Conservation (phyloP, 2,113 vertebrate genomes). For the Neogobius melanostomus region DNA sequence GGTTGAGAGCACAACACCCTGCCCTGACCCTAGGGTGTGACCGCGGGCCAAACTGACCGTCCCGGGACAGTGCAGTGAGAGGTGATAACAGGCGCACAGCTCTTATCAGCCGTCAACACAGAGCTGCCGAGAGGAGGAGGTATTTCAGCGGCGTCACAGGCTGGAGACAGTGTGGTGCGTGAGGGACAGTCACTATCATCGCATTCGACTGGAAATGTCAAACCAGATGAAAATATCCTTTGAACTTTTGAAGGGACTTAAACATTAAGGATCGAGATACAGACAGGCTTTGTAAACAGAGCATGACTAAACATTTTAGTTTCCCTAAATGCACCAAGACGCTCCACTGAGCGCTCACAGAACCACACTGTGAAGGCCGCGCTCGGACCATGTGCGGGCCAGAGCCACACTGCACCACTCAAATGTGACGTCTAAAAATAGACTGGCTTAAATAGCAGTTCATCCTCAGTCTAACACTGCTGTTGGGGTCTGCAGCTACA, state of each 20-base stretch:
- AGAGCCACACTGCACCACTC: slow-evolving; percentile 17
- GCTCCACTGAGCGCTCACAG: neutral
- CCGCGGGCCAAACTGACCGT: slow-evolving; percentile 33
- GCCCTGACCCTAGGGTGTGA: slow-evolving; percentile 39
- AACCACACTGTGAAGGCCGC: neutral
- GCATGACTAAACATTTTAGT: slow-evolving; percentile 5
- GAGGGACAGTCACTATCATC: neutral
- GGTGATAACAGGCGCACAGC: slow-evolving; percentile 27
- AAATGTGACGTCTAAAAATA: slow-evolving; percentile 41
- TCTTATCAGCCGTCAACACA: slow-evolving; percentile 48
- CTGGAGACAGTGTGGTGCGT: slow-evolving; percentile 6
- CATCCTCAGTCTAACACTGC: neutral
- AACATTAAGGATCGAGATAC: neutral
- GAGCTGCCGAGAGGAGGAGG: neutral
- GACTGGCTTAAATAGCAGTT: slow-evolving; percentile 48
- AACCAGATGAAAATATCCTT: neutral
- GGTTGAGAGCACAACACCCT: slow-evolving; percentile 41
- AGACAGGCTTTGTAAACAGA: slow-evolving; percentile 4
- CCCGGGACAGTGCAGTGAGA: neutral
- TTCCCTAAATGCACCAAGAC: neutral
- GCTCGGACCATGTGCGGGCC: neutral
- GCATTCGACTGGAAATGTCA: neutral
- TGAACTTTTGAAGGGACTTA: no score
- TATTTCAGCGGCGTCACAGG: neutral
- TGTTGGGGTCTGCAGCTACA: neutral